phyloP scores from a whole-genome alignment of 2,113 vertebrate species.

The Pelobates fuscus region DNA sequence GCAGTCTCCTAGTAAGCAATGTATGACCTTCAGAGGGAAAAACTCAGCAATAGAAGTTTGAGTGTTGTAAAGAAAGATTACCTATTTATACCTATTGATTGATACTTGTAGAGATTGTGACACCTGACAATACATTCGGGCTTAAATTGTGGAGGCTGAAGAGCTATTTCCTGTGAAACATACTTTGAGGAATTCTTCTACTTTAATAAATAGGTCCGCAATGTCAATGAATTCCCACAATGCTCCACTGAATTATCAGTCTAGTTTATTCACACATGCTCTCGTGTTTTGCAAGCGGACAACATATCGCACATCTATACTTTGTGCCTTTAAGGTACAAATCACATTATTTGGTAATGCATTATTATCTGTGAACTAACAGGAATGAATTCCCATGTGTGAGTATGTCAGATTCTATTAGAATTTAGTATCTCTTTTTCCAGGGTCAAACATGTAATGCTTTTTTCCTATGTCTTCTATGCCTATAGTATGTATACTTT shows the following conservation, averaged over 20 bases:
- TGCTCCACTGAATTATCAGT: slow-evolving; percentile 12
- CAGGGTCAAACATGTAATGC: background rate
- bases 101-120: slow-evolving; percentile 34
- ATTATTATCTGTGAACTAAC: background rate
- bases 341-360: background rate
- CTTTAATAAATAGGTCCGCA: background rate
- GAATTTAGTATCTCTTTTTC: background rate
- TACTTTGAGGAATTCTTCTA: background rate
- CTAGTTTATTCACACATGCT: background rate
- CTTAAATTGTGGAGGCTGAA: background rate
- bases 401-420: slow-evolving; percentile 2
- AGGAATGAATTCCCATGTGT: background rate
- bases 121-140: slow-evolving; percentile 19
- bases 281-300: background rate
- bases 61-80: slow-evolving; percentile 32
- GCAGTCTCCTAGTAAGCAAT: slow-evolving; percentile 26
- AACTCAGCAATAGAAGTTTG: background rate
- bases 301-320: no score
- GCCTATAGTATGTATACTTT: background rate
- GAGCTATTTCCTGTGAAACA: slow-evolving; percentile 1
- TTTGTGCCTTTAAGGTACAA: background rate
- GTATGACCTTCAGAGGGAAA: slow-evolving; percentile 30
- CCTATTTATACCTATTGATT: slow-evolving; percentile 38
- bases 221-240: slow-evolving; percentile 10
- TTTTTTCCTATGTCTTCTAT: background rate